Base-by-base conservation (phyloP, 2,888 invertebrate genomes). In the Cyaniris semiargus region DNA sequence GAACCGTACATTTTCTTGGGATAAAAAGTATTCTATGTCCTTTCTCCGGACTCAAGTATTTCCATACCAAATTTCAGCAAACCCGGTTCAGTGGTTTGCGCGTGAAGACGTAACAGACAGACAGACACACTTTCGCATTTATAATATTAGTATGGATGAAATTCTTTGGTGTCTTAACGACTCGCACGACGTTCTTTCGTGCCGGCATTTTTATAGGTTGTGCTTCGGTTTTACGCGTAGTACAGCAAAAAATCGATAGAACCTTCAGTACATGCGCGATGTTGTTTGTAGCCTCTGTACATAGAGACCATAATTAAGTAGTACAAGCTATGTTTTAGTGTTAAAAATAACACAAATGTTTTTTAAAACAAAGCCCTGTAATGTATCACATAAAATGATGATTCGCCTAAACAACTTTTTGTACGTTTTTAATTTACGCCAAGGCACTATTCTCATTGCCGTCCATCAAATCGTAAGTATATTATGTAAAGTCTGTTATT, bases 381-480 rank as follows among this genome's bases (percentile, higher is more conserved):
- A 90, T 82, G 82, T 91, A 70, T 88, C 89, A 78, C 86, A 90
- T 85, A 91, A 90, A 83, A 90, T 92, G 87, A 90, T 91, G 89
- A 88, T 91, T 84, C 92, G 93, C 79, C 86, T 93, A 79, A 90
- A 90, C 79, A 91, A 92, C 85, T 94, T 94, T 88, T 89, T 94
- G 84, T 93, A 90, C 82, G 87, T 94, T 85, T 94, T 94, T 81
- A 93, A 92, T 89, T 90, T 94, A 86, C 92, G 94, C 75, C 94
- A 94, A 87, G 94, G 94, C 82, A 90, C 94, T 81, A 94, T 94
- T 84, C 89, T 94, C 72, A 93, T 94, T 83, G 94, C 94, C 88
- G 91, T 94, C 87, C 94, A 94, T 88, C 94, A 94, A 89, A 94
- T 94, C 83, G 94, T 94, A 85, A 94, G 94, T 94, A 88, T 80